Conservation (phyloP, 2,113 vertebrate genomes). For the Tachysurus vachellii region DNA sequence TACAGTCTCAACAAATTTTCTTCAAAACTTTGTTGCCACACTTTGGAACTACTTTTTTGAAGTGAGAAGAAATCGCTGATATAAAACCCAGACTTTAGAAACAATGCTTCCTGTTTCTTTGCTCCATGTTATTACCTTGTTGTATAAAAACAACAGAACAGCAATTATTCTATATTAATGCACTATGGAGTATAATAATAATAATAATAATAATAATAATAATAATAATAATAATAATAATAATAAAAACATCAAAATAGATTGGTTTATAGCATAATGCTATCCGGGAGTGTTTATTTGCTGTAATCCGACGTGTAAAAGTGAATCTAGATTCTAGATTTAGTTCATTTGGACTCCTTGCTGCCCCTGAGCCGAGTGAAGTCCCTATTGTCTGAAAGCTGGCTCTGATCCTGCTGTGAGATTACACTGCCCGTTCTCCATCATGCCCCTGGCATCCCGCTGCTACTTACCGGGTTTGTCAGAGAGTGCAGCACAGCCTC, state of each 20-base stretch:
- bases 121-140: neutral
- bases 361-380: neutral
- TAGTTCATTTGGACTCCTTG: neutral
- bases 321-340: neutral
- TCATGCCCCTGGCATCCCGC: conserved; percentile 42
- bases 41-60: neutral
- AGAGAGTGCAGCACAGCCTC: conserved; percentile 15
- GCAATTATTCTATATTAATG: neutral
- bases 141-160: neutral
- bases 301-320: neutral
- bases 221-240: neutral
- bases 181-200: neutral
- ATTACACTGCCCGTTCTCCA: conserved; percentile 13
- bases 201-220: neutral
- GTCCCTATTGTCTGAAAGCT: neutral
- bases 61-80: neutral
- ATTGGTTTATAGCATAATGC: neutral
- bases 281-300: neutral
- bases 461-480: conserved; percentile 34
- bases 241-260: neutral
- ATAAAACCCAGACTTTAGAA: neutral
- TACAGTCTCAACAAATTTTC: neutral
- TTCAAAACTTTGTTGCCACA: neutral
- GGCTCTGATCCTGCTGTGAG: conserved; percentile 29
- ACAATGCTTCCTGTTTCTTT: neutral